Conservation (phyloP, 35 echinoderm and acorn worm genomes). For the Ophiothrix spiculata region DNA sequence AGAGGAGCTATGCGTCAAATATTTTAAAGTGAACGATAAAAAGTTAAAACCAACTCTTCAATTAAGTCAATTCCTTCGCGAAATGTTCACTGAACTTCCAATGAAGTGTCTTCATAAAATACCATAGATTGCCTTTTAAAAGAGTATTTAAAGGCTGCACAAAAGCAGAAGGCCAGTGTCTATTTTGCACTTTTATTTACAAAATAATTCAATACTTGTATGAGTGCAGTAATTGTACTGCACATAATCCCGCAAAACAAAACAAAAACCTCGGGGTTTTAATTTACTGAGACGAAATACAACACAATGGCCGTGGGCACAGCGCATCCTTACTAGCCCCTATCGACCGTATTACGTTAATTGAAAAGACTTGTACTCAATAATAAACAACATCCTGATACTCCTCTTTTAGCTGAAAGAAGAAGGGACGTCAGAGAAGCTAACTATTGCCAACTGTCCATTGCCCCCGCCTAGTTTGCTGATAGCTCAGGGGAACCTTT, state of each 20-base stretch:
- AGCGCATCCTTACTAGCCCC: not conserved
- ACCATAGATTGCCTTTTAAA: no score
- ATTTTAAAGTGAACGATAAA: no score
- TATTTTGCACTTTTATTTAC: constrained; percentile 4
- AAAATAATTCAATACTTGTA: not conserved
- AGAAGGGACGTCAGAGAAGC: not conserved
- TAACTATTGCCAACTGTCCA: not conserved
- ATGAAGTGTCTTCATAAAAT: no score
- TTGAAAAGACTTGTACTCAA: constrained; percentile 6
- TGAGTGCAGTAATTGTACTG: not conserved
- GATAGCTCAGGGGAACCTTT: no score
- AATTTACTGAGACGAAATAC: constrained; percentile 3
- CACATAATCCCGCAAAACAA: not conserved
- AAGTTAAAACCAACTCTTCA: no score
- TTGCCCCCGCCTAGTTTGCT: not conserved
- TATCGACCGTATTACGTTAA: constrained; percentile 10
- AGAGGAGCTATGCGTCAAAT: no score
- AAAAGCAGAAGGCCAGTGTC: not conserved
- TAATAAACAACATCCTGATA: constrained; percentile 6
- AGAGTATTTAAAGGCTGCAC: no score
- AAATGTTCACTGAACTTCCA: no score
- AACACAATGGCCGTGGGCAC: not conserved
- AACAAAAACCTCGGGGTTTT: constrained; percentile 12
- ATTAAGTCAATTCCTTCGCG: no score
- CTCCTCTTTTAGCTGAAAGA: not conserved